Evolutionary conservation across 2,113 vertebrate species (phyloP).

Genomic region (Chionomys nivalis): DNA sequence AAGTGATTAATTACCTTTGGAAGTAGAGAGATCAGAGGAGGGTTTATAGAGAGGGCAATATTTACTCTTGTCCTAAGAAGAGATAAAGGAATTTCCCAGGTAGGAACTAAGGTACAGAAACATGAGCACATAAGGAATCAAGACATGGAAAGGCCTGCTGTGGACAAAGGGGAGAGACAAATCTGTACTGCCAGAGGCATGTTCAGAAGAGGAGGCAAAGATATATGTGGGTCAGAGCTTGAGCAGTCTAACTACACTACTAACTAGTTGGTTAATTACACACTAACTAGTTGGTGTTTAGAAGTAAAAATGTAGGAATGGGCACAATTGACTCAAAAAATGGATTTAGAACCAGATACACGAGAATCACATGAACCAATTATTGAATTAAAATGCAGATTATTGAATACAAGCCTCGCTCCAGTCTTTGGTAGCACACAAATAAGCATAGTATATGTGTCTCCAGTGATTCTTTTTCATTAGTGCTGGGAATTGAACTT

Average conservation of each 20-base stretch:
- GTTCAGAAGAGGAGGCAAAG: background rate
- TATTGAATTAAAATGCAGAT: background rate
- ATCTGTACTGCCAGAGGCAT: background rate
- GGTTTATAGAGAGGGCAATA: background rate
- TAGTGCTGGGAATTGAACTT: background rate
- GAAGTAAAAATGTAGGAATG: background rate
- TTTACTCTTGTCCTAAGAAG: background rate
- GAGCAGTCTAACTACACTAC: background rate
- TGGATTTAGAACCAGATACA: background rate
- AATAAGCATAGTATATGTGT: background rate
- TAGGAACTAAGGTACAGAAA: background rate
- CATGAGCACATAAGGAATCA: background rate
- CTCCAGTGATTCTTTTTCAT: background rate
- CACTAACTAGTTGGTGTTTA: background rate
- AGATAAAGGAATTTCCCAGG: background rate
- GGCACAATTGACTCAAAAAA: background rate
- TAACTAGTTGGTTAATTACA: too few species aligned
- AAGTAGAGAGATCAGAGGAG: background rate
- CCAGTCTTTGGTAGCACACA: background rate
- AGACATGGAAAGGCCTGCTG: background rate
- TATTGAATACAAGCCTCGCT: background rate
- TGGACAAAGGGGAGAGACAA: background rate
- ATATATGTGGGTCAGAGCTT: background rate
- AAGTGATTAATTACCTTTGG: constrained; percentile 22
- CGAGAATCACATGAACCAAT: background rate